A percentile compares a stretch with the other conserved stretches of the same genome.
phyloP scores from a whole-genome alignment of 1,140 invertebrate genomes.

The Xylocopa sonorina region DNA sequence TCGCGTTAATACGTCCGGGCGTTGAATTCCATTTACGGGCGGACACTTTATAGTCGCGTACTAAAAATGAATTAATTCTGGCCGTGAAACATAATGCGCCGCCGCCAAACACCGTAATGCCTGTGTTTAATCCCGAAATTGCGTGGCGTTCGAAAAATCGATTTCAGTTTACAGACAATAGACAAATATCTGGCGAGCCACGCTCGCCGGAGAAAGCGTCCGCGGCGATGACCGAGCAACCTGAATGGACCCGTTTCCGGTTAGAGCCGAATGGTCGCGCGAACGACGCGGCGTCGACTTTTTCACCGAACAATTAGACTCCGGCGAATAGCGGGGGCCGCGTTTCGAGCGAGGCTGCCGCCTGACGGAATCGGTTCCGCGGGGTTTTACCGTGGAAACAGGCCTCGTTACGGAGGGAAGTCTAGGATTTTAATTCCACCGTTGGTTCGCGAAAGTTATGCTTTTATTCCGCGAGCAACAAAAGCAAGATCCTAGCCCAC shows the following conservation, averaged over 20 bases:
- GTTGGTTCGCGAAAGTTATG: background rate
- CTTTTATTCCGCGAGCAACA: background rate
- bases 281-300: background rate
- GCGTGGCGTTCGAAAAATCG: too few relatives aligned
- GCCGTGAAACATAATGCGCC: too few relatives aligned
- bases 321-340: background rate
- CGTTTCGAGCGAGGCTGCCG: background rate
- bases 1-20: too few relatives aligned
- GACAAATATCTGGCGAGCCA: background rate
- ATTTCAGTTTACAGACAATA: background rate
- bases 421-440: constrained; percentile 11
- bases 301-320: constrained; percentile 25
- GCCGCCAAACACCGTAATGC: too few relatives aligned
- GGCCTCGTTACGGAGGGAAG: background rate
- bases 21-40: too few relatives aligned
- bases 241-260: constrained; percentile 11
- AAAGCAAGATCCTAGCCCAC: background rate
- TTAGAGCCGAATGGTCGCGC: constrained; percentile 1
- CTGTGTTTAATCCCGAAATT: background rate
- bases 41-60: too few relatives aligned
- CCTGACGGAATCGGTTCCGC: background rate
- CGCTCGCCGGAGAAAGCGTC: background rate
- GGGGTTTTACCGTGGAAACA: background rate
- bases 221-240: constrained; percentile 21
- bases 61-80: too few relatives aligned